Base-by-base conservation (phyloP, 2,797 vertebrate genomes). In the Melanotaenia maccullochi region DNA sequence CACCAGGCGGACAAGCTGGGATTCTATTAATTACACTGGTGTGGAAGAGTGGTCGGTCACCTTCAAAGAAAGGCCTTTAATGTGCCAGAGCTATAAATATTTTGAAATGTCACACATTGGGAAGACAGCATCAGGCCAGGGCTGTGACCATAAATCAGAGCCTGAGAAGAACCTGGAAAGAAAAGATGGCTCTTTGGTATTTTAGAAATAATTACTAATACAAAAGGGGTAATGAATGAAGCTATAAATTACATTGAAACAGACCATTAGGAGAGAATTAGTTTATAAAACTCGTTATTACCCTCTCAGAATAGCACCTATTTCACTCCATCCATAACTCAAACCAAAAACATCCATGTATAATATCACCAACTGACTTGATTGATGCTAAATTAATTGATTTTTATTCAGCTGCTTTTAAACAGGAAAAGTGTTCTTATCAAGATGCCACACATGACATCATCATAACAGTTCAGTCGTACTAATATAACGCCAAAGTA, bases 141-240 rank as follows among this genome's bases (percentile, higher is more conserved):
- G 92, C 92, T 83, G 81, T 80, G 75, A 91, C 83, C 88, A 93
- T 99, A 99, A 98, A 99, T 99, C 97, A 98, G 93, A 83, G 82
- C 78, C 88, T 82, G 88, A 90, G 93, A 96, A 96, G 95, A 95
- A 95, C 94, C 95, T 87, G 93, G 95, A 94, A 95, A 95, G 94
- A 95, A 97, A 97, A 97, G 95, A 97, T 96, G 93, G 96, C 96
- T 97, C 96, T 99, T 96, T 97, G 97, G 97, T 99, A 98, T 99
- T 99, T 99, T 99, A 98, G 96, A 98, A 98, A 98, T 99, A 99
- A 99, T 99, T 99, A 99, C 97, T 96, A 96, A 97, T 95, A 97
- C 96, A 96, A 98, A 98, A 97, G 96, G 94, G 95, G 95, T 98
- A 99, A 98, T 98, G 96, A 94, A 98, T 95, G 94, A 97, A 95